Base-by-base conservation (phyloP, 2,797 vertebrate genomes). In the Pyrocephalus nanus region DNA sequence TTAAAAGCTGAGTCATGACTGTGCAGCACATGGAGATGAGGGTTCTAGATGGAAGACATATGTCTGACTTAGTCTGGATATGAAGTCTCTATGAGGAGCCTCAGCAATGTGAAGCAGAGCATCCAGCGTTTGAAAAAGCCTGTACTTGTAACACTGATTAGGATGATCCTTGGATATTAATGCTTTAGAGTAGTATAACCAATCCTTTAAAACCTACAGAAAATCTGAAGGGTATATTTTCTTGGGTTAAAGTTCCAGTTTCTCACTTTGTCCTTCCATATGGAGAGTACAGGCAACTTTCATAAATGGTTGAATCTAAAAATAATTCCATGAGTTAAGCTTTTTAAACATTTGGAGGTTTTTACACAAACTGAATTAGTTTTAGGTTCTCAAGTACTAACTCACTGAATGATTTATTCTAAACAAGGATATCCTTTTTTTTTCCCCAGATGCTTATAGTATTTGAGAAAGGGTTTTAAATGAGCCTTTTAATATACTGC, bases 381-480 rank as follows among this genome's bases (percentile, higher is more conserved):
- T 92, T 65, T 67, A 75, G 25, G 26, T 89, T 92, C 76, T 93
- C 55, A 87, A 87, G 90, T 90, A 83, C 50, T 91, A 86, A 73
- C 34, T 96, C 69, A 64, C 42, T 81, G 88, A 94, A 73, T 79
- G 42, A 95, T 85, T 96, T 96, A 88, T 91, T 80, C 79, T 42
- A 93, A 95, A 94, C 43, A 91, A 85, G 64, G 26, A 70, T 66
- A 60, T 65, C 15, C 40, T 43, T 88, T 70, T 51, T 51, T 7
- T 11, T 1, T 6, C 4, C 29, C 29, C 57, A 86, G 34, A 69
- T 79, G 55, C 71, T 93, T 86, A 55, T 40, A 79, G 83, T 66
- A 47, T 89, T 94, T 91, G 78, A 91, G 48, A 93, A 96, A 85
- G 38, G 21, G 34, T 97, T 96, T 93, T 74, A 89, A 69, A 94